These are phyloP conservation scores for Aphis craccivora DNA, from an alignment of 1,140 invertebrate genomes.

Conservation along the genomic window DNA sequence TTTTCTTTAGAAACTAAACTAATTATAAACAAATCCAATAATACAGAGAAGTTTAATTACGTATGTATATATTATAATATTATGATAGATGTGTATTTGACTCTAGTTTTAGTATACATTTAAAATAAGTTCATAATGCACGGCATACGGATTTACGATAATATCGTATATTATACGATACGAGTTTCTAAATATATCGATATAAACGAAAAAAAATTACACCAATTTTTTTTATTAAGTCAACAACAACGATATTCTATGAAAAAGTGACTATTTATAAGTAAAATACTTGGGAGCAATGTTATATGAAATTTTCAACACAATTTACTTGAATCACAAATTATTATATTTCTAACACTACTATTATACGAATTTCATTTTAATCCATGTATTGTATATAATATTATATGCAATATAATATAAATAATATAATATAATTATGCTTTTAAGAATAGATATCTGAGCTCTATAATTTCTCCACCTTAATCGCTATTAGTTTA, in stretches of 20 bases:
- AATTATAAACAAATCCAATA: neutral
- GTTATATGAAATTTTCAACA: neutral
- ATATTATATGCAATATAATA: neutral
- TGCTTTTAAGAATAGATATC: neutral
- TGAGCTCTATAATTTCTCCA: neutral
- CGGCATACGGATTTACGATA: neutral
- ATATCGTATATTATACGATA: no score
- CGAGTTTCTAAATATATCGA: neutral
- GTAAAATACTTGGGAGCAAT: neutral
- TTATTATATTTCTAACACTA: neutral
- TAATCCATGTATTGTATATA: neutral
- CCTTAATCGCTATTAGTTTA: neutral
- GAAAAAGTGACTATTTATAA: neutral
- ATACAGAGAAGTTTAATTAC: neutral
- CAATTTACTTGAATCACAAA: neutral
- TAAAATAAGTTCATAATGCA: neutral
- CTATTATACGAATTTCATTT: neutral
- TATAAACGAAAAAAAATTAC: neutral
- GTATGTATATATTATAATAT: neutral
- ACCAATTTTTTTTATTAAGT: neutral
- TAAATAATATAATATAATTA: neutral
- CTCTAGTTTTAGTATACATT: neutral
- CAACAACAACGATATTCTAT: neutral
- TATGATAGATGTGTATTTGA: neutral
- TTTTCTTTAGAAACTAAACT: neutral